Conservation (phyloP, 1,140 invertebrate species). For the Drosophila watanabei region DNA sequence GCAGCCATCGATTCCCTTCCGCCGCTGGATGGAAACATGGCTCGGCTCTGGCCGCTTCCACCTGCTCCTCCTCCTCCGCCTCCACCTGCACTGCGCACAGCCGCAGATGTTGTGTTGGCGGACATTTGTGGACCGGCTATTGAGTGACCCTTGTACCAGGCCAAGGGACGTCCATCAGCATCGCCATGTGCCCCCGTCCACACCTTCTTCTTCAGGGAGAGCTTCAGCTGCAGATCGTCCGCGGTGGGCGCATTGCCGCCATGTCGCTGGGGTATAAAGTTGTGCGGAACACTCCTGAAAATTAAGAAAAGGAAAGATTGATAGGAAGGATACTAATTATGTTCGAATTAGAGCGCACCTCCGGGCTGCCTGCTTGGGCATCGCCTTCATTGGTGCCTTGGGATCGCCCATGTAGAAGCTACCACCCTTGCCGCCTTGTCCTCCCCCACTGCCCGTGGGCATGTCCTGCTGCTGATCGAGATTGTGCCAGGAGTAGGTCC, state of each 20-base stretch:
- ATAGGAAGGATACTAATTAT: neutral
- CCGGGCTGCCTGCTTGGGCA: slow-evolving; percentile 35
- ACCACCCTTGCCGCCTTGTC: slow-evolving; percentile 13
- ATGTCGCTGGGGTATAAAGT: slow-evolving; percentile 57
- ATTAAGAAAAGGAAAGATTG: too few species aligned
- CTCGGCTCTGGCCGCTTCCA: slow-evolving; percentile 23
- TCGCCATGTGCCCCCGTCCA: slow-evolving; percentile 73
- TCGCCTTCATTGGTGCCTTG: slow-evolving; percentile 42
- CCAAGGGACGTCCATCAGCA: slow-evolving; percentile 46
- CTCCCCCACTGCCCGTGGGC: slow-evolving; percentile 11
- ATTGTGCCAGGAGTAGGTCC: slow-evolving; percentile 85
- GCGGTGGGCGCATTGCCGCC: slow-evolving; percentile 29
- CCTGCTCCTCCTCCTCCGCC: slow-evolving; percentile 4
- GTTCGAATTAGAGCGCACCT: slow-evolving; percentile 37
- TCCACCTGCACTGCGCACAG: slow-evolving; percentile 28
- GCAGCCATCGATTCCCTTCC: slow-evolving; percentile 9
- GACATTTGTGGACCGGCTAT: slow-evolving; percentile 27
- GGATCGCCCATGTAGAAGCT: slow-evolving; percentile 40
- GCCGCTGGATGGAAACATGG: slow-evolving; percentile 20
- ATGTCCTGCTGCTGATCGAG: slow-evolving; percentile 68
- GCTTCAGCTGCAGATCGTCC: slow-evolving; percentile 75
- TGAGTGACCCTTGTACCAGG: slow-evolving; percentile 59
- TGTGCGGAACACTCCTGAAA: slow-evolving; percentile 50
- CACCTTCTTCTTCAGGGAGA: slow-evolving; percentile 83
- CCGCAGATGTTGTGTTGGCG: slow-evolving; percentile 19